Evolutionary conservation across 2,888 invertebrate species (phyloP), one percentile per base, ranked within the genome.

Genomic region (Leucoptera coffeella): DNA sequence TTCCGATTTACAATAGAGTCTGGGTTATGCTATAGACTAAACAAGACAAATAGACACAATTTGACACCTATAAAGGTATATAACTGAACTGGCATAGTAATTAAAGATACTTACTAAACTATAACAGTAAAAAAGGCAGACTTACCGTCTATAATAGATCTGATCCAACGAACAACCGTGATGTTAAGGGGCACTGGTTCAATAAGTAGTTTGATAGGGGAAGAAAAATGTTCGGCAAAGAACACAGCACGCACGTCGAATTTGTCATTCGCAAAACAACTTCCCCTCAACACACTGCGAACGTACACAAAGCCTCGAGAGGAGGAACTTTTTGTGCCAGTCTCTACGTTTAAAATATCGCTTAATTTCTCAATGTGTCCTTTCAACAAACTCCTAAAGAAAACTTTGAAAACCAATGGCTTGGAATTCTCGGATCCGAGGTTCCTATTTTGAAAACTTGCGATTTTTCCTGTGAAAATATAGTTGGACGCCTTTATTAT

Each of bases 401-500:
- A 60, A 47, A 71, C 62, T 56, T 65, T 72, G 30, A 54, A 65
- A 37, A 69, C 45, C 41, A 50, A 55, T 30, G 42, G 47, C 38
- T 46, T 56, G 30, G 39, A 43, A 41, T 51, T 54, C 30, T 52
- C 52, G 29, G 30, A 34, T 15, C 33, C 35, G 11, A 50, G 47
- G 33, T 46, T 56, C 29, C 49, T 45, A 38, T 47, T 54, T 33
- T 48, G 47, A 31, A 57, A 53, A 38, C 51, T 52, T 23, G 62
- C 59, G 41, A 72, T 64, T 61, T 72, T 72, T 27, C 69, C 72
- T 13, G 69, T 69, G 39, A 72, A 69, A 50, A 72, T 64, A 39
- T 57, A 67, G 41, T 60, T 58, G 14, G 72, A 65, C 29, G 51
- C 43, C 30, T 45, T 41, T 39, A 65, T 61, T 38, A 62, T 47